phyloP scores from a whole-genome alignment of 2,888 invertebrate species.

The Cataglyphis altisquamis region DNA sequence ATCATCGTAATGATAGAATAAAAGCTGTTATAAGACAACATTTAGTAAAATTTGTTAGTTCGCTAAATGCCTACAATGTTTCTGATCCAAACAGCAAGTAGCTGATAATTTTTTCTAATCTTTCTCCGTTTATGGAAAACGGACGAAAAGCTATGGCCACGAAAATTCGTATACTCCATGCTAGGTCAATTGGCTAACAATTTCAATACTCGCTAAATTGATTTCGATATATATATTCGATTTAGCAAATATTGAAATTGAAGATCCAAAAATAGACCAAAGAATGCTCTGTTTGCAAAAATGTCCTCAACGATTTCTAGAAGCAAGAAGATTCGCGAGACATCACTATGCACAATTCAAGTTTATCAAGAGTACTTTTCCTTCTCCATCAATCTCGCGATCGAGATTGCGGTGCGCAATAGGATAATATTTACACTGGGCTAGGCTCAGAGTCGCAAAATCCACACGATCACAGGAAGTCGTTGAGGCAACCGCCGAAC shows the following conservation, averaged over 20 bases:
- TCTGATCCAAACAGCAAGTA: slow-evolving; percentile 1
- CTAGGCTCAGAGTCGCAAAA: slow-evolving; percentile 48
- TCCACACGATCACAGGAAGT: slow-evolving; percentile 91
- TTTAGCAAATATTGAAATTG: slow-evolving; percentile 11
- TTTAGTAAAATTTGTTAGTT: neutral
- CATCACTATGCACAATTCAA: neutral
- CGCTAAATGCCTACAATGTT: neutral
- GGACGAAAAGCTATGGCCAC: slow-evolving; percentile 29
- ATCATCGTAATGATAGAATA: neutral
- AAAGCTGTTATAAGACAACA: neutral
- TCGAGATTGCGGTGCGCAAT: slow-evolving; percentile 12
- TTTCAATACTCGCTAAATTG: slow-evolving; percentile 30
- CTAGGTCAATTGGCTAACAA: slow-evolving; percentile 25
- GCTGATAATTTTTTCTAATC: neutral
- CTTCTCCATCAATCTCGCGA: neutral
- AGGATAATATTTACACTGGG: slow-evolving; percentile 70
- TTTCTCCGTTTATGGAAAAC: neutral
- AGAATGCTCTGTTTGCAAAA: neutral
- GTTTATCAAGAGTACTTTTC: neutral
- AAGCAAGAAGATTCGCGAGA: neutral
- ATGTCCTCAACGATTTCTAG: neutral
- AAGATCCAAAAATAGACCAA: neutral
- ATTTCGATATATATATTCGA: neutral
- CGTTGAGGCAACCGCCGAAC: slow-evolving; percentile 94
- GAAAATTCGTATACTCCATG: slow-evolving; percentile 13